These are phyloP conservation scores for Bubalus kerabau DNA, from an alignment of 2,113 vertebrate species.

Conservation along the genomic window DNA sequence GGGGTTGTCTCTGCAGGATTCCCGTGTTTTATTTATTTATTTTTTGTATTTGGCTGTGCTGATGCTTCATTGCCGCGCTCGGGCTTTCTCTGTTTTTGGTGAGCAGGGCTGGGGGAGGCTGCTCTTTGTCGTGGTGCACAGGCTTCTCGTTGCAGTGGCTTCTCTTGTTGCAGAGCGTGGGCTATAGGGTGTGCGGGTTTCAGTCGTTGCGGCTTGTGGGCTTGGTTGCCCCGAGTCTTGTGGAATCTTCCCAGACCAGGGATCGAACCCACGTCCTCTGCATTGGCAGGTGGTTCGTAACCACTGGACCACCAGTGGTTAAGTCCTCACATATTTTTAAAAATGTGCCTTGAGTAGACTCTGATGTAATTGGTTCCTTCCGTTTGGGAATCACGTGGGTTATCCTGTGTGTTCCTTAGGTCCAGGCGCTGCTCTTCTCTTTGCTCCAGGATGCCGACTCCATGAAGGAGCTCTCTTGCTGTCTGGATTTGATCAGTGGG, in stretches of 20 bases:
- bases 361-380: neutral
- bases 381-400: neutral
- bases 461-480: neutral
- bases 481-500: neutral
- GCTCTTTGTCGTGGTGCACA: neutral
- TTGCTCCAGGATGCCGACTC: neutral
- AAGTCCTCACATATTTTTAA: neutral
- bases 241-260: neutral
- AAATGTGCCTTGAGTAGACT: neutral
- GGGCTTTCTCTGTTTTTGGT: neutral
- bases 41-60: neutral
- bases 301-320: neutral
- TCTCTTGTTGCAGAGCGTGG: neutral
- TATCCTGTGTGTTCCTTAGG: neutral
- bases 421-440: neutral
- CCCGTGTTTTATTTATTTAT: neutral
- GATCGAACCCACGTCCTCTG: neutral
- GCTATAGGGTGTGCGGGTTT: neutral
- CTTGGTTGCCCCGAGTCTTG: neutral
- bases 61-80: neutral
- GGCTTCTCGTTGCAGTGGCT: neutral
- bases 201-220: fast-evolving
- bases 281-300: neutral
- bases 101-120: neutral
- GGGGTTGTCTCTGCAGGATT: neutral